These are phyloP conservation scores for Tetrax tetrax DNA, from an alignment of 2,113 vertebrate species.

Conservation along the genomic window DNA sequence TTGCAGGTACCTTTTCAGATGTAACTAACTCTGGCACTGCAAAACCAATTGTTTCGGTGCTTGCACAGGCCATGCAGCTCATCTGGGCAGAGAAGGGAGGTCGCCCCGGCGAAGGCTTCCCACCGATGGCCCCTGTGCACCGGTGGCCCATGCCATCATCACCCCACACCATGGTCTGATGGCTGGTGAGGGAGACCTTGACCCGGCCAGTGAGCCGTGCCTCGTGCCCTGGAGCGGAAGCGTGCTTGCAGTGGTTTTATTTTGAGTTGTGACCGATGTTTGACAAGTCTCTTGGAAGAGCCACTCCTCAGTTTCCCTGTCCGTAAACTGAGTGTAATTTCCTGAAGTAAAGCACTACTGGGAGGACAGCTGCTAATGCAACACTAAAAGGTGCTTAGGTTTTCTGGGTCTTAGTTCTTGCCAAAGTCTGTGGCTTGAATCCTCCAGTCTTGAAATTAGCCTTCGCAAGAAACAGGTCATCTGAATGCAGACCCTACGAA, in stretches of 20 bases:
- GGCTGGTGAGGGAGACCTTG: background rate
- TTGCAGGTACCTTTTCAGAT: constrained; percentile 3
- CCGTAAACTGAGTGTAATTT: background rate
- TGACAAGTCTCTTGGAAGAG: background rate
- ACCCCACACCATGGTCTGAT: background rate
- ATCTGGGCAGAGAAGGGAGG: background rate
- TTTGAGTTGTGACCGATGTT: background rate
- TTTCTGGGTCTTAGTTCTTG: background rate
- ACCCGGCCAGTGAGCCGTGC: background rate
- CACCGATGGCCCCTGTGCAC: background rate
- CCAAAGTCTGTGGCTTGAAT: background rate
- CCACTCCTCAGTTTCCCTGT: background rate
- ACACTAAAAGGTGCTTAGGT: background rate
- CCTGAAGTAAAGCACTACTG: background rate
- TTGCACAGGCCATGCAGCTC: background rate
- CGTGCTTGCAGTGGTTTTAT: background rate
- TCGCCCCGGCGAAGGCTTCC: background rate
- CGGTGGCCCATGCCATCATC: background rate
- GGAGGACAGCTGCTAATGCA: background rate
- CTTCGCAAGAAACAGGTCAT: background rate
- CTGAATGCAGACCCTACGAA: background rate
- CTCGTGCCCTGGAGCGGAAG: background rate
- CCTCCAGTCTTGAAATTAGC: background rate
- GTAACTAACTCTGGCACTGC: constrained; percentile 6
- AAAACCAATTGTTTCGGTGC: background rate